Evolutionary conservation across 2,113 vertebrate species (phyloP).

Genomic region (Raja brachyura): DNA sequence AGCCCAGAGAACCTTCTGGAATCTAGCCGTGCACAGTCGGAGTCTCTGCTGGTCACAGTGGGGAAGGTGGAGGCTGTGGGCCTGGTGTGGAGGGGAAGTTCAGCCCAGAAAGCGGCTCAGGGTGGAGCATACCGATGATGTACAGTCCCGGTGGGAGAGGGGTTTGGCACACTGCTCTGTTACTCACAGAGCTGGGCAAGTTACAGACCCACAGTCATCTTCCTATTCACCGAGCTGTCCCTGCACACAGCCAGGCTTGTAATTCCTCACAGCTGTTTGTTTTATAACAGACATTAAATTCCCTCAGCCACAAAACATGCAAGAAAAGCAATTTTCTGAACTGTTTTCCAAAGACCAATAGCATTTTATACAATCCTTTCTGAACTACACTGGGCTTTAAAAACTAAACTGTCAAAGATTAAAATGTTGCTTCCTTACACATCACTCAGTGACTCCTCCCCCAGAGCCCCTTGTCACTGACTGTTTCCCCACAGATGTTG

Average conservation of each 20-base stretch:
- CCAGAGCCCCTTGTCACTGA: not conserved
- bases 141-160: not conserved
- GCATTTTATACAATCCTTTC: not conserved
- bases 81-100: not conserved
- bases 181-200: not conserved
- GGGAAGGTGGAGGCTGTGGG: not conserved
- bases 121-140: too few relatives aligned
- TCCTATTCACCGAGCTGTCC: not conserved
- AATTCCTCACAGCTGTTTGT: constrained; percentile 24
- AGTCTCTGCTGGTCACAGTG: not conserved
- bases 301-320: not conserved
- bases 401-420: too few relatives aligned
- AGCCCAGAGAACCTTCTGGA: constrained; percentile 9
- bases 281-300: not conserved
- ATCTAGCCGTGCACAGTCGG: not conserved
- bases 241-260: not conserved
- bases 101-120: too few relatives aligned
- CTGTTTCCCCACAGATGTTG: not conserved
- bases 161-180: not conserved
- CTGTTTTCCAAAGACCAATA: not conserved
- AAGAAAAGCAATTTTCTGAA: not conserved
- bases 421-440: not conserved
- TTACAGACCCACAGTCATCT: not conserved
- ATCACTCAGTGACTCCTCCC: not conserved
- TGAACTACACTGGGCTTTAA: not conserved